A percentile compares a stretch with the other conserved stretches of the same genome.
phyloP scores from a whole-genome alignment of 2,888 invertebrate genomes.

The Molorchus minor region DNA sequence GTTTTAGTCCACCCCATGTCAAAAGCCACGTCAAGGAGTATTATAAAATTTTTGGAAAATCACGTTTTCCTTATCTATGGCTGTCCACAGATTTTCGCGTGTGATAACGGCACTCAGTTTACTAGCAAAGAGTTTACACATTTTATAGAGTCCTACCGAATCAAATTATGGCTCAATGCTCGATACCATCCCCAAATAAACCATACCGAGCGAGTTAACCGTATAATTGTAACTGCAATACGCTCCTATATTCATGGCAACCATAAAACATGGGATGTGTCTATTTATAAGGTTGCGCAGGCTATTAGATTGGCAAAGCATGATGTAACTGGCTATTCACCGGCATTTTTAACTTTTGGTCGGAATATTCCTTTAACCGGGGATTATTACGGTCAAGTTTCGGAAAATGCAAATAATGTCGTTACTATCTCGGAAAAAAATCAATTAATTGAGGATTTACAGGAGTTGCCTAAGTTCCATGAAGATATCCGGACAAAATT shows the following conservation, averaged over 20 bases:
- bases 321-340: constrained; percentile 33
- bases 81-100: neutral
- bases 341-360: constrained; percentile 35
- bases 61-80: constrained; percentile 2
- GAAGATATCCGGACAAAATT: constrained; percentile 27
- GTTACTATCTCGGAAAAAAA: constrained; percentile 14
- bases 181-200: constrained; percentile 53
- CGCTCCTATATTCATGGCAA: constrained; percentile 29
- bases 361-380: constrained; percentile 34
- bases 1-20: neutral
- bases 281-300: constrained; percentile 28
- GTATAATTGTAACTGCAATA: constrained; percentile 48
- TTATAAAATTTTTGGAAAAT: constrained; percentile 3
- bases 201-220: constrained; percentile 51
- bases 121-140: constrained; percentile 24
- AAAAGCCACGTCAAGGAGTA: neutral
- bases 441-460: constrained; percentile 25
- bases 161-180: constrained; percentile 42
- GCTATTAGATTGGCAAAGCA: constrained; percentile 36
- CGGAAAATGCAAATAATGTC: constrained; percentile 24
- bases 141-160: constrained; percentile 31
- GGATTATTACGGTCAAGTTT: constrained; percentile 33
- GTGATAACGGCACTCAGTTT: neutral
- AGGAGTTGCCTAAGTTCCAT: constrained; percentile 30
- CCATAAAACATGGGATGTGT: constrained; percentile 31